Conservation (phyloP, 2,888 invertebrate genomes). For the Thereva unica region DNA sequence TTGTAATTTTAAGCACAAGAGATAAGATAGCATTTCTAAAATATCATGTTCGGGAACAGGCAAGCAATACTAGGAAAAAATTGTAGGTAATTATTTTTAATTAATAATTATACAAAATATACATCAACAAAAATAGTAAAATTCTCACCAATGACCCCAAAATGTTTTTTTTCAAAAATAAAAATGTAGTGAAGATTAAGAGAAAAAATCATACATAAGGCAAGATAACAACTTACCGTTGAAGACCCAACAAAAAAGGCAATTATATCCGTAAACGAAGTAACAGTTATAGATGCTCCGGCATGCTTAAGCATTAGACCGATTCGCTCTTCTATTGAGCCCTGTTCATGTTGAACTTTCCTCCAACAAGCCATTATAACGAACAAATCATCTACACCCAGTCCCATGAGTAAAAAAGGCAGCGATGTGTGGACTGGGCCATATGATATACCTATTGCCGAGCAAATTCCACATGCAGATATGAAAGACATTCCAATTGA, state of each 20-base stretch:
- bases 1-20: no score
- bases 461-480: constrained; percentile 73
- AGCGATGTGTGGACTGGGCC: constrained; percentile 82
- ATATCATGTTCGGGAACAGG: no score
- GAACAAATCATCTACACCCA: constrained; percentile 83
- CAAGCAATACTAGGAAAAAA: no score
- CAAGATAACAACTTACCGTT: constrained; percentile 62
- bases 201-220: background rate
- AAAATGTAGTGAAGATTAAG: no score
- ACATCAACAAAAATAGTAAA: no score
- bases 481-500: constrained; percentile 75
- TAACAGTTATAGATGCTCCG: constrained; percentile 82
- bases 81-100: no score
- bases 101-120: no score
- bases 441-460: constrained; percentile 71
- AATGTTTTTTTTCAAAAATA: no score
- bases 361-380: constrained; percentile 81
- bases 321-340: constrained; percentile 67
- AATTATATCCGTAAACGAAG: constrained; percentile 79
- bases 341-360: constrained; percentile 62
- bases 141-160: no score
- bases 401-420: constrained; percentile 79
- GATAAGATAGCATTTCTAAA: no score
- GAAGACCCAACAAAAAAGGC: constrained; percentile 79
- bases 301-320: constrained; percentile 76